A percentile compares a stretch with the other conserved stretches of the same genome.
phyloP scores from a whole-genome alignment of 2,797 vertebrate genomes.

The Microhierax caerulescens region DNA sequence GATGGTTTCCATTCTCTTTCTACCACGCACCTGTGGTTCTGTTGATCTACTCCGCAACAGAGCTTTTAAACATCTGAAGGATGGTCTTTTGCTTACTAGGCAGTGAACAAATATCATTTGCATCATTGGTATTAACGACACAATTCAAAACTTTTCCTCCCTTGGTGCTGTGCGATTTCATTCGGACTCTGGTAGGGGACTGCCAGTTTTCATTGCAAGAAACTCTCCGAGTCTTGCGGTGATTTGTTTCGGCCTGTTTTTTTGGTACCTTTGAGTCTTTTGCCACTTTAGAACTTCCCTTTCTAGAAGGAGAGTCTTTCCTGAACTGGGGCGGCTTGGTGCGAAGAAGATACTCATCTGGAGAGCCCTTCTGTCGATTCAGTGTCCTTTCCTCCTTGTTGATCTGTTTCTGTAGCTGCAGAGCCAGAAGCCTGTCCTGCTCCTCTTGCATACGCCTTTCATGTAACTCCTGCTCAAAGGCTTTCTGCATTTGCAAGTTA shows the following conservation, averaged over 20 bases:
- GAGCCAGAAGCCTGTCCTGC: constrained; percentile 85
- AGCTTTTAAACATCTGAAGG: constrained; percentile 76
- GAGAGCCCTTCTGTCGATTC: constrained; percentile 86
- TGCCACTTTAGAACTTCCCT: neutral
- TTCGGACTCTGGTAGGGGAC: constrained; percentile 8
- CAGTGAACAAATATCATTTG: constrained; percentile 47
- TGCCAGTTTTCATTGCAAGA: constrained; percentile 68
- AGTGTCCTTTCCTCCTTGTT: constrained; percentile 79
- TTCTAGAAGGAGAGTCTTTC: constrained; percentile 13
- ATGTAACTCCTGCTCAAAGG: constrained; percentile 77
- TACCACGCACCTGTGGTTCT: fast-evolving
- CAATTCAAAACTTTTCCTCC: constrained; percentile 59
- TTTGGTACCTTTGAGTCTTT: constrained; percentile 16
- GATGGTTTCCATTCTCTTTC: neutral
- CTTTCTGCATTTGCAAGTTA: constrained; percentile 60
- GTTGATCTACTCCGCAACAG: constrained; percentile 42
- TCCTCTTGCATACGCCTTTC: constrained; percentile 85
- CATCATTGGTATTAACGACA: constrained; percentile 47
- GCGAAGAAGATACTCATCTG: constrained; percentile 83
- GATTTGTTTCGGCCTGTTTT: neutral
- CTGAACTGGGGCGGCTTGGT: neutral
- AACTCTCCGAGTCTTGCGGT: constrained; percentile 7
- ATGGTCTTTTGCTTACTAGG: constrained; percentile 76
- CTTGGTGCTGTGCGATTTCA: constrained; percentile 34
- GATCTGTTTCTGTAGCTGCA: constrained; percentile 84